Evolutionary conservation across 2,113 vertebrate species (phyloP), one percentile per base, ranked within the genome.

Genomic region (Ictalurus punctatus): DNA sequence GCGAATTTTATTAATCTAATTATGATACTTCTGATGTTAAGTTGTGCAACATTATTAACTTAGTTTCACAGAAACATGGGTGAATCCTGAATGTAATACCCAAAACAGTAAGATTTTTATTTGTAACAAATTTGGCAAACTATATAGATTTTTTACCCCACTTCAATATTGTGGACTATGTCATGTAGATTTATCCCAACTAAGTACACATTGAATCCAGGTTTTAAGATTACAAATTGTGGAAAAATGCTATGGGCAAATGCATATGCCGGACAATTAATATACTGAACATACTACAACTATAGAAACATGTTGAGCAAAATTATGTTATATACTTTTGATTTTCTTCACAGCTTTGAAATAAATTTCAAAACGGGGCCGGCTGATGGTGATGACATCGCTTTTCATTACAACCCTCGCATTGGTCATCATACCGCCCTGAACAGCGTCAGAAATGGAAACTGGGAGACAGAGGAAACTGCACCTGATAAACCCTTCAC

Each of bases 391-490:
- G 30, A 90, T 71, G 89, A 85, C 52, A 61, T 23, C 30, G 89
- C 89, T 59, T 87, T 90, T 13, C 86, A 81, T 54, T 87, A 65
- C 37, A 90, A 90, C 13, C 89, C 86, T 0, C 61, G 63, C n/a
- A 69, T 87, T 56, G 27, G 54, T 14, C 0, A 0, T 0, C 48
- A 21, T 56, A 63, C 78, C 5, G 19, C 3, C 52, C n/a, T 90
- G 52, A 90, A 87, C 89, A 87, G 52, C 61, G 27, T 48, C 0
- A 80, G 1, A 6, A 90, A 59, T 0, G 61, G 86, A 7, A 21
- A 0, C 12, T 90, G 89, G 89, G 48, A 48, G 52, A 5, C 0
- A 4, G 61, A 87, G 63, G 52, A 87, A 73, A 6, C 0, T 4
- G 61, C 59, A 52, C 30, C 86, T 8, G 19, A 27, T 6, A 81